These are phyloP conservation scores for Hemicentrotus pulcherrimus DNA, from an alignment of 35 echinoderm and acorn worm genomes.

Conservation along the genomic window DNA sequence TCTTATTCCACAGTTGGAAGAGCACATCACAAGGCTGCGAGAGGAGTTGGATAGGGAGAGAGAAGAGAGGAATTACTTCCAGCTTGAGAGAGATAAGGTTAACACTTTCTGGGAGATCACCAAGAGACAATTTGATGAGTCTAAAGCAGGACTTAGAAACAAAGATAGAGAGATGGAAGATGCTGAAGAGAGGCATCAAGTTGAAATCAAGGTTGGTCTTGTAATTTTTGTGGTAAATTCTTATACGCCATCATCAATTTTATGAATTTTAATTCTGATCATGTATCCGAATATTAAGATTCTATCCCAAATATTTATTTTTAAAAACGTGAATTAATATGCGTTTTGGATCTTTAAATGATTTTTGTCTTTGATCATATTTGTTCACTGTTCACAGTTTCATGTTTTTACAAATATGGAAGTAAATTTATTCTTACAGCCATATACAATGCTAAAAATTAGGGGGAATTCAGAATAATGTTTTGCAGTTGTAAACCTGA, in stretches of 20 bases:
- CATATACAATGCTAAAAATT: no score
- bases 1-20: slow-evolving; percentile 77
- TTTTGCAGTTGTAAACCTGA: no score
- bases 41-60: slow-evolving; percentile 97
- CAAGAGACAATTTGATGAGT: slow-evolving; percentile 90
- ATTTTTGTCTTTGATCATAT: no score
- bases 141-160: slow-evolving; percentile 88
- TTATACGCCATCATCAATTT: no score
- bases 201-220: slow-evolving; percentile 93
- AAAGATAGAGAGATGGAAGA: slow-evolving; percentile 99
- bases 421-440: no score
- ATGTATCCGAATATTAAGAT: background rate
- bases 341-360: no score
- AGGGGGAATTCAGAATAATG: no score
- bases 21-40: slow-evolving; percentile 87
- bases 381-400: no score
- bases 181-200: slow-evolving; percentile 99
- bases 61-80: slow-evolving; percentile 98
- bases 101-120: slow-evolving; percentile 99
- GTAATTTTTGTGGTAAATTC: background rate
- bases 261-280: background rate
- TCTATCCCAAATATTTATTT: no score
- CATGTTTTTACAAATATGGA: no score
- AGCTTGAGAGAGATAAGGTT: slow-evolving; percentile 97
- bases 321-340: no score